Percentiles rank a stretch among this genome's conserved stretches.
Evolutionary conservation across 2,113 vertebrate species (phyloP).

Genomic region (Tor tambroides): DNA sequence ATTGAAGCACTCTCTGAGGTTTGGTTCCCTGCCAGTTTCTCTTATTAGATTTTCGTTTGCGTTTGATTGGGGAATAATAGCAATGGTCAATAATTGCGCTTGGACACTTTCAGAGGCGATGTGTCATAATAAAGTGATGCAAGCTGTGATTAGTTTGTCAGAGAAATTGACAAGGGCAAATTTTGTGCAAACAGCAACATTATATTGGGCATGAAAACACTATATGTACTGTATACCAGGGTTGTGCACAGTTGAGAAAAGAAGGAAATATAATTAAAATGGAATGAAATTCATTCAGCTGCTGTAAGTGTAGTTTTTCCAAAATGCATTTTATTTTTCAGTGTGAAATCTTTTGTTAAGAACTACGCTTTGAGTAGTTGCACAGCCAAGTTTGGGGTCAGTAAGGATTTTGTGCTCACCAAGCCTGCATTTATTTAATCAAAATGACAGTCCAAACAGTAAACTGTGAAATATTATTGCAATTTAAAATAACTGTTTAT

Average conservation of each 20-base stretch:
- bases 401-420: background rate
- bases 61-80: conserved; percentile 7
- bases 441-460: no score
- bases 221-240: background rate
- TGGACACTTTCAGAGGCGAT: background rate
- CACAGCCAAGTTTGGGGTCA: background rate
- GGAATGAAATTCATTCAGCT: background rate
- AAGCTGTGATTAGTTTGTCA: conserved; percentile 2
- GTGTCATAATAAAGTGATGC: background rate
- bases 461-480: no score
- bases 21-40: background rate
- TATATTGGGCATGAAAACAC: background rate
- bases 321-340: background rate
- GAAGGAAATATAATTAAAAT: background rate
- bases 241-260: background rate
- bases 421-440: no score
- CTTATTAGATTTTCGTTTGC: background rate
- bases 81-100: conserved; percentile 16
- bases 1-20: background rate
- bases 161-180: background rate
- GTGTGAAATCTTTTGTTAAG: background rate
- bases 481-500: no score
- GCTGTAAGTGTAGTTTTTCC: background rate
- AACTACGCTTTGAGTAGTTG: background rate
- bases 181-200: background rate